Evolutionary conservation across 2,113 vertebrate genomes (phyloP).

Genomic region (Penelope pileata): DNA sequence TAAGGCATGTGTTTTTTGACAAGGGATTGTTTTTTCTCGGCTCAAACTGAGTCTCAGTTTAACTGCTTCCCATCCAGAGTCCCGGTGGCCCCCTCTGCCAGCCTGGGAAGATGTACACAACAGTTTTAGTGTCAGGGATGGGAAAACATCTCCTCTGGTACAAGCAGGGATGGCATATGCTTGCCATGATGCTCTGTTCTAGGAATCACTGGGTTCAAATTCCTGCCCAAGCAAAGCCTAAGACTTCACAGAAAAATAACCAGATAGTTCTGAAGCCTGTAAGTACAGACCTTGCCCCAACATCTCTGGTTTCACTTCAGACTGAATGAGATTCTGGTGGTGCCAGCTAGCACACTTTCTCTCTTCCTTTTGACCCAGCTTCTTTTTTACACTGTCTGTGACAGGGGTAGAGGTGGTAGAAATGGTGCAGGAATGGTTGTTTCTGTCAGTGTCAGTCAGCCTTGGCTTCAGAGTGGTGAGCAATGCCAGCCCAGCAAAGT

Average conservation of each 20-base stretch:
- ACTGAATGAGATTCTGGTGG: background rate
- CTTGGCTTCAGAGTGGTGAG: background rate
- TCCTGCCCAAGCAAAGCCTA: background rate
- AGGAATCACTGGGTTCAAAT: background rate
- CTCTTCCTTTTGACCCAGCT: background rate
- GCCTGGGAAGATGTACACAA: fast-evolving
- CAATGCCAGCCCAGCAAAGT: background rate
- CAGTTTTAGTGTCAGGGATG: background rate
- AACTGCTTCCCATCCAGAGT: background rate
- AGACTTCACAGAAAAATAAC: background rate
- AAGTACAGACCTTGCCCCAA: background rate
- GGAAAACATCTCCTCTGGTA: background rate
- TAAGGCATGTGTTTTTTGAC: background rate
- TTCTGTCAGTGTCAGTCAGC: background rate
- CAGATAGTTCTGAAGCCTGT: background rate
- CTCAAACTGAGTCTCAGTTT: background rate
- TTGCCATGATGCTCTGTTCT: background rate
- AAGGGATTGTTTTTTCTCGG: background rate
- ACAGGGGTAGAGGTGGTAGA: background rate
- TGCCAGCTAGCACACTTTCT: background rate
- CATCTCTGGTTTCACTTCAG: background rate
- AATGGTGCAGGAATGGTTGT: background rate
- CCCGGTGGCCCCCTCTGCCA: background rate
- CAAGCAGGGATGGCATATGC: background rate
- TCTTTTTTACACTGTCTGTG: background rate